Evolutionary conservation across 2,888 invertebrate species (phyloP).

Genomic region (Pollenia amentaria): DNA sequence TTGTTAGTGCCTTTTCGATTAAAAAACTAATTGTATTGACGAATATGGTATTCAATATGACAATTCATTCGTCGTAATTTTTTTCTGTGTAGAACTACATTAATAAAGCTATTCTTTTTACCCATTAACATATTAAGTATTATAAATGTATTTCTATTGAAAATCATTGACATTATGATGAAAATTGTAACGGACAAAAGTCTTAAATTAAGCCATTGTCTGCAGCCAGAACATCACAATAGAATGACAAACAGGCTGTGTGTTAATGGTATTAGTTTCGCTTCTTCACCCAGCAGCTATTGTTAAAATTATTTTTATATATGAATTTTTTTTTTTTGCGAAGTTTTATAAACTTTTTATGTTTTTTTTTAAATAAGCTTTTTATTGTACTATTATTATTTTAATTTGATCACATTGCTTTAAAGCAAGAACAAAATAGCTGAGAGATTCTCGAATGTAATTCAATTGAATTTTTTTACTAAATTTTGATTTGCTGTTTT

Average conservation of each 20-base stretch:
- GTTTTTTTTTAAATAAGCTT: neutral
- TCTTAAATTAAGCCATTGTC: conserved; percentile 39
- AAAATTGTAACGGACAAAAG: conserved; percentile 56
- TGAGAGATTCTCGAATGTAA: neutral
- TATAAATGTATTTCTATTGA: conserved; percentile 4
- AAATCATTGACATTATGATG: conserved; percentile 21
- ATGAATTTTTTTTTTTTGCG: neutral
- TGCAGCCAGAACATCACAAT: neutral
- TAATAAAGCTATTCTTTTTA: neutral
- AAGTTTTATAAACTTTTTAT: conserved; percentile 9
- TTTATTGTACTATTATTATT: conserved; percentile 6
- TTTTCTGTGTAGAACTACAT: neutral
- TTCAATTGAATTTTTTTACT: neutral
- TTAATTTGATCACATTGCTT: conserved; percentile 24
- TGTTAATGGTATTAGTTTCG: neutral
- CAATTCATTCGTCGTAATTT: no score
- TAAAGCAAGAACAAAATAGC: conserved; percentile 10
- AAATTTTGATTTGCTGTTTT: neutral
- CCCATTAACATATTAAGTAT: neutral
- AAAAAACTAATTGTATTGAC: no score
- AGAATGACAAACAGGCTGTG: neutral
- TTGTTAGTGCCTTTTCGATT: no score
- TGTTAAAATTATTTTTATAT: neutral
- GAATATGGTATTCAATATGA: no score
- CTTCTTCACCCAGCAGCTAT: conserved; percentile 7